phyloP scores from a whole-genome alignment of 2,797 vertebrate genomes.

The Rhinophrynus dorsalis region DNA sequence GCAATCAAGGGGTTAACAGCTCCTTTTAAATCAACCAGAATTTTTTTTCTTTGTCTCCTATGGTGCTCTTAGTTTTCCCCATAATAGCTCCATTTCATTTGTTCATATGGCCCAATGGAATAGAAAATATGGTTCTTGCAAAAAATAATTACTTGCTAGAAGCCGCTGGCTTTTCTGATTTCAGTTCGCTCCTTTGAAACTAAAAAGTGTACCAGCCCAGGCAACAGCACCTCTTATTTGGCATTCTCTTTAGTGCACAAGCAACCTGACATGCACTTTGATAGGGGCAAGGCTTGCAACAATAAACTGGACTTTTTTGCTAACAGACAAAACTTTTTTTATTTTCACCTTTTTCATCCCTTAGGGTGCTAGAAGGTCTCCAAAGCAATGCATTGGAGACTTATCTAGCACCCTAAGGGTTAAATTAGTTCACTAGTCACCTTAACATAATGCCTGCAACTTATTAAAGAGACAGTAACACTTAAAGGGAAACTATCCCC shows the following conservation, averaged over 20 bases:
- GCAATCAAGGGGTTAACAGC: too few species aligned
- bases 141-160: conserved; percentile 27
- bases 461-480: too few species aligned
- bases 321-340: not conserved
- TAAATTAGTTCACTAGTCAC: conserved; percentile 11
- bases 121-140: too few species aligned
- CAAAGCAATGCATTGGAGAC: too few species aligned
- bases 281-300: not conserved
- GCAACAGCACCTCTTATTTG: conserved; percentile 19
- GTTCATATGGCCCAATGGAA: too few species aligned
- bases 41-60: too few species aligned
- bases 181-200: conserved; percentile 5
- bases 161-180: conserved; percentile 20
- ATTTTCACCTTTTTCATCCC: conserved; percentile 6
- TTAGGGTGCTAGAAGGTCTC: too few species aligned
- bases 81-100: too few species aligned
- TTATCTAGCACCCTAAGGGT: too few species aligned
- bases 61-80: too few species aligned
- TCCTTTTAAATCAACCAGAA: too few species aligned
- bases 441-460: conserved; percentile 11
- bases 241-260: conserved; percentile 5
- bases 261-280: not conserved
- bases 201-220: not conserved
- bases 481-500: too few species aligned
- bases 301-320: conserved; percentile 16